Conservation (phyloP, 53 echinoderm and acorn worm species). For the Paelopatides confundens region DNA sequence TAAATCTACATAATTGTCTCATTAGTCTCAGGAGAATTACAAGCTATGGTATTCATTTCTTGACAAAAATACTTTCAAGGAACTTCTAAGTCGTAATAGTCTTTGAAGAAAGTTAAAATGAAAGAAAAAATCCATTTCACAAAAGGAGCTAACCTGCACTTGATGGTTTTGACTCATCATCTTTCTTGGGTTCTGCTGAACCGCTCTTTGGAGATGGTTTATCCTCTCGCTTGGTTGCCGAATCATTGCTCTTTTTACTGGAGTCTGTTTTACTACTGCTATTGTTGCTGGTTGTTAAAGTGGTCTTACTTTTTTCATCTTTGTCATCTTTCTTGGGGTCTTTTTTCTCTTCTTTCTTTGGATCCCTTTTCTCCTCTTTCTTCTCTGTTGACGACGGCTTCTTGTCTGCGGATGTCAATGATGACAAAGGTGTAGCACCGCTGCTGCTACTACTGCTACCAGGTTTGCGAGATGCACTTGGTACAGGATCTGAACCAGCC, state of each 20-base stretch:
- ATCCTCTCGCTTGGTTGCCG: constrained; percentile 41
- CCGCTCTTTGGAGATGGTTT: not conserved
- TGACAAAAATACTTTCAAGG: no score
- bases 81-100: no score
- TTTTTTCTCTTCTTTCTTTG: constrained; percentile 65
- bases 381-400: constrained; percentile 49
- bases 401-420: constrained; percentile 39
- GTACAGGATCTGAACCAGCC: constrained; percentile 74
- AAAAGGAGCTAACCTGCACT: not conserved
- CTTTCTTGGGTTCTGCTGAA: constrained; percentile 22
- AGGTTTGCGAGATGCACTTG: constrained; percentile 45
- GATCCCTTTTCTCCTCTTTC: constrained; percentile 61
- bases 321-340: constrained; percentile 46
- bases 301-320: constrained; percentile 17
- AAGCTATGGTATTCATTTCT: no score
- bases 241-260: constrained; percentile 3
- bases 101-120: no score
- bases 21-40: no score
- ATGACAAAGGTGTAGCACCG: constrained; percentile 35
- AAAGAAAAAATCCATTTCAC: not conserved
- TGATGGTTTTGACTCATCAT: constrained; percentile 43
- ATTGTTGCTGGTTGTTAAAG: not conserved
- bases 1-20: no score
- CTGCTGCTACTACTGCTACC: constrained; percentile 2
- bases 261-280: not conserved